Evolutionary conservation across 2,113 vertebrate genomes (phyloP), one percentile per base, ranked within the genome.

Genomic region (Solea senegalensis): DNA sequence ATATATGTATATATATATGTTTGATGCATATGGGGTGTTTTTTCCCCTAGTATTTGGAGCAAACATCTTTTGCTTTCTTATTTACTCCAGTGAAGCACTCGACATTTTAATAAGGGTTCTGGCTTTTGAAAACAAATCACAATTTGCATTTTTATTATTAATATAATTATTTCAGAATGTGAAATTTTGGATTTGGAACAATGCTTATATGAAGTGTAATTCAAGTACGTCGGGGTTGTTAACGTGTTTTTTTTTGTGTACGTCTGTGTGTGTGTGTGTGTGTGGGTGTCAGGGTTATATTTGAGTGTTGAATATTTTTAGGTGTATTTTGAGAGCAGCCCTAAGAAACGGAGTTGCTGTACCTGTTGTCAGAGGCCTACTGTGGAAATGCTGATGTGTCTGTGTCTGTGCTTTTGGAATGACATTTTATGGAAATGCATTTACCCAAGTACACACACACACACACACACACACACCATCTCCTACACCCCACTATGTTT

Each of bases 361-460:
- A 65, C 57, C 57, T 48, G 11, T 54, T 79, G 56, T 78, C 71
- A 61, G 51, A 51, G 14, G 14, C 60, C 50, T 68, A 12, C 45
- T 74, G 53, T 15, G 48, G 61, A 85, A 83, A 69, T 57, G 12
- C 52, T 76, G 78, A 69, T 10, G 1, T 60, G 60, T 40, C 41
- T 66, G 34, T 80, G 67, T 26, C 34, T 45, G 27, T 58, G 44
- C 61, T 39, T 54, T n/a, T 10, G 51, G 78, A 82, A 78, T 79
- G 83, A 79, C 72, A 74, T 59, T 72, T 72, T 70, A 60, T 81
- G 62, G 72, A 81, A 84, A 84, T 76, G 50, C 60, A 68, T 81
- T 78, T 81, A 69, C 72, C 65, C 67, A 51, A 59, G 71, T 72
- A 16, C 54, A 34, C 75, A 72, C 57, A 14, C 45, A 48, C 57